Percentiles rank a stretch among this genome's conserved stretches.
Conservation (phyloP, 1,140 invertebrate genomes). For the Harpegnathos saltator region DNA sequence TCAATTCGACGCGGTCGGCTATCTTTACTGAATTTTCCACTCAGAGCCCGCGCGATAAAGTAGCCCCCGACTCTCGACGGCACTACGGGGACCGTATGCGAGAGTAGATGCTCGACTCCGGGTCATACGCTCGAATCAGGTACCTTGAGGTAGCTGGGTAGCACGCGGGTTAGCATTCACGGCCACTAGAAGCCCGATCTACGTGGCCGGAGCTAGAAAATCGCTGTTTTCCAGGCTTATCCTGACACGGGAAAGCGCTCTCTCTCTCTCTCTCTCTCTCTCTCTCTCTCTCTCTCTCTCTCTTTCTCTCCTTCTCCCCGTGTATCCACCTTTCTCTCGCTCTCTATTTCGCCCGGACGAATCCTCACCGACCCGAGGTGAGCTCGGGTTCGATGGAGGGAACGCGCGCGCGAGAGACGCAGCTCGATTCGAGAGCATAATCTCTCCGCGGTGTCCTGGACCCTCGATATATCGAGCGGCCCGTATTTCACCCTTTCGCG, state of each 20-base stretch:
- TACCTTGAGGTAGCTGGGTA: slow-evolving; percentile 25
- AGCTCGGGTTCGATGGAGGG: slow-evolving; percentile 30
- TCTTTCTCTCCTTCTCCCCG: slow-evolving; percentile 8
- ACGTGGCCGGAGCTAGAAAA: slow-evolving; percentile 67
- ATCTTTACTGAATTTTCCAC: slow-evolving; percentile 75
- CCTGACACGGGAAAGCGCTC: slow-evolving; percentile 62
- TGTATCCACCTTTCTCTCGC: slow-evolving; percentile 31
- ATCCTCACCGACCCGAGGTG: slow-evolving; percentile 6
- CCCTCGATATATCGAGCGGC: slow-evolving; percentile 44
- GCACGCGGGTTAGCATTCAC: slow-evolving; percentile 28
- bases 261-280: slow-evolving; percentile 12
- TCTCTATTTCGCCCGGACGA: slow-evolving; percentile 9
- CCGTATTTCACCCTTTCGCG: slow-evolving; percentile 45
- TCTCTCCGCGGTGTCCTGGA: slow-evolving; percentile 34
- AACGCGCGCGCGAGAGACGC: slow-evolving; percentile 26
- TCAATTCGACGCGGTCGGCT: slow-evolving; percentile 42
- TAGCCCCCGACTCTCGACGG: slow-evolving; percentile 62
- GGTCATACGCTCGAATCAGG: slow-evolving; percentile 52
- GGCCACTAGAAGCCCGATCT: slow-evolving; percentile 22
- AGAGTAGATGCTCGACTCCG: slow-evolving; percentile 73
- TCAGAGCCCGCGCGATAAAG: slow-evolving; percentile 69
- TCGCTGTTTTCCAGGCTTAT: slow-evolving; percentile 75
- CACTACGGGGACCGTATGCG: slow-evolving; percentile 70
- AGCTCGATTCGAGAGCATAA: slow-evolving; percentile 61
- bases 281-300: background rate